A percentile compares a stretch with the other conserved stretches of the same genome.
Conservation (phyloP, 1,140 invertebrate species). For the Bathynomus jamesi region DNA sequence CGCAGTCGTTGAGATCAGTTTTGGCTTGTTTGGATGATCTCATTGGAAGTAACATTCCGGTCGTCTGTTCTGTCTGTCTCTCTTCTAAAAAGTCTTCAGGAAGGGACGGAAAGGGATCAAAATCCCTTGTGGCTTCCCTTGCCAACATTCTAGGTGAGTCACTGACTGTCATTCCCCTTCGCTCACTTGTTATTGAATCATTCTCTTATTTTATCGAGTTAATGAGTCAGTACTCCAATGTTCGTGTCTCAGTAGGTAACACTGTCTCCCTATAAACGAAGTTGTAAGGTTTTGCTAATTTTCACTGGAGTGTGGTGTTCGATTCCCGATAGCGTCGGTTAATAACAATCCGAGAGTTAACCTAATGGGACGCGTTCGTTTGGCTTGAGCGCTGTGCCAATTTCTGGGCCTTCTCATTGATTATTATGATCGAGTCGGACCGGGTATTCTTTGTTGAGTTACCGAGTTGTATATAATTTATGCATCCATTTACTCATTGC, state of each 20-base stretch:
- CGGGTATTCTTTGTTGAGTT: no score
- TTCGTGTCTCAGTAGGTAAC: no score
- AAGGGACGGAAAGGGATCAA: constrained; percentile 38
- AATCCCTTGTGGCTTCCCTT: constrained; percentile 60
- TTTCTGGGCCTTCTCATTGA: no score
- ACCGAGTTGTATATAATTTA: no score
- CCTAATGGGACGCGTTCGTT: no score
- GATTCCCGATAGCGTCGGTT: no score
- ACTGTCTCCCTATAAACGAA: no score
- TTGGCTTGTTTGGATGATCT: constrained; percentile 23
- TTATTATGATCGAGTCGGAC: no score
- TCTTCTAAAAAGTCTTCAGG: constrained; percentile 60
- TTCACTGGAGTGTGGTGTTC: background rate
- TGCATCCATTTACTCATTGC: no score
- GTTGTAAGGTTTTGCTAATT: background rate
- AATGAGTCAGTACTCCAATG: background rate
- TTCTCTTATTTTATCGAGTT: background rate
- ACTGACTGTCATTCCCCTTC: background rate
- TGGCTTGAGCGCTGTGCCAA: no score
- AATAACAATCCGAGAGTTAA: no score
- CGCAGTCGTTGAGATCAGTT: constrained; percentile 25
- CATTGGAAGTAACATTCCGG: constrained; percentile 5
- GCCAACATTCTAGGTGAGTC: constrained; percentile 69
- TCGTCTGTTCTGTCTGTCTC: constrained; percentile 26
- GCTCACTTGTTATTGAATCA: background rate